phyloP scores from a whole-genome alignment of 1,140 invertebrate species.

The Bathynomus jamesi region DNA sequence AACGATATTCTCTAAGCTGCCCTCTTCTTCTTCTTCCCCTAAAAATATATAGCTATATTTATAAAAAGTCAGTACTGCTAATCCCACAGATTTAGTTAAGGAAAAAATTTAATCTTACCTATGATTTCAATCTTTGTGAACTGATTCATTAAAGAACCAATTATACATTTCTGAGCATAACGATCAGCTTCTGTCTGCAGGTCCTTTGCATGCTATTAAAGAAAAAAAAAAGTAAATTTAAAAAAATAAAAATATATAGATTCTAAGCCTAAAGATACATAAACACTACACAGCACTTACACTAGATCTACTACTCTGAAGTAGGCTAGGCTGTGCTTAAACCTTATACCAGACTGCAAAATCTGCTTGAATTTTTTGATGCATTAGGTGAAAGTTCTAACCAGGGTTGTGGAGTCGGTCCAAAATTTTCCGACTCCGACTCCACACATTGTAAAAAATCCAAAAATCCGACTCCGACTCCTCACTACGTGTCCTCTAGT shows the following conservation, averaged over 20 bases:
- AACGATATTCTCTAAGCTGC: conserved; percentile 7
- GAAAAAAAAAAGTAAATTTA: background rate
- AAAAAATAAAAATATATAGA: background rate
- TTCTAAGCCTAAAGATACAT: too few relatives aligned
- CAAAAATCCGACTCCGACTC: too few relatives aligned
- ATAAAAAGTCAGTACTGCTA: background rate
- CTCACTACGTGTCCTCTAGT: too few relatives aligned
- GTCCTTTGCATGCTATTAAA: conserved; percentile 57
- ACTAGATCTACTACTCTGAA: background rate
- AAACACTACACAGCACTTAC: too few relatives aligned
- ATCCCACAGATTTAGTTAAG: too few relatives aligned
- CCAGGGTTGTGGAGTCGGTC: too few relatives aligned
- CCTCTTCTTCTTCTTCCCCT: conserved; percentile 16
- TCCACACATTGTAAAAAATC: too few relatives aligned
- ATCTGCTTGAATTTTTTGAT: too few relatives aligned
- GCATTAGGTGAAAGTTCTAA: too few relatives aligned
- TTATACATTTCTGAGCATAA: conserved; percentile 83
- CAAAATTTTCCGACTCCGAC: too few relatives aligned
- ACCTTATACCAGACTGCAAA: too few relatives aligned
- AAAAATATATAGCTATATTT: background rate
- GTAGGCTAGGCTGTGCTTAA: too few relatives aligned
- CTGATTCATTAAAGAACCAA: conserved; percentile 68
- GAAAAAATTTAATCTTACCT: background rate
- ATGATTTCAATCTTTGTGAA: conserved; percentile 47
- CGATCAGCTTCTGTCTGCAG: conserved; percentile 95